Evolutionary conservation across 2,113 vertebrate genomes (phyloP).

Genomic region (Eonycteris spelaea): DNA sequence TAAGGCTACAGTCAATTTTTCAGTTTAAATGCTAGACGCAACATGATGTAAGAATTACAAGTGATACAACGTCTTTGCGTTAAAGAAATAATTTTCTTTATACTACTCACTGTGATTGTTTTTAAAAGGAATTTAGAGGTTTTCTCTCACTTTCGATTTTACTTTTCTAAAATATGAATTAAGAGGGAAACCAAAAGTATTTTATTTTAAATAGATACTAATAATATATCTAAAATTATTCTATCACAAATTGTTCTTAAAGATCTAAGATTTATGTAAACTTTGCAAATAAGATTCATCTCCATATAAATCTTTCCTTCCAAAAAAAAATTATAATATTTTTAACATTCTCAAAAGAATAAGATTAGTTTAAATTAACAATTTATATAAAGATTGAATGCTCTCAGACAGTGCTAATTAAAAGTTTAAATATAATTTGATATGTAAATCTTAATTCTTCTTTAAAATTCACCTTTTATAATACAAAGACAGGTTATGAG

Average conservation of each 20-base stretch:
- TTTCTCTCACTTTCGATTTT: constrained; percentile 15
- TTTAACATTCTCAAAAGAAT: neutral
- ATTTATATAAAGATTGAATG: neutral
- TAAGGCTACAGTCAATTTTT: neutral
- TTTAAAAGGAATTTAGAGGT: constrained; percentile 26
- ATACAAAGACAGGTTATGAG: neutral
- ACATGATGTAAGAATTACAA: neutral
- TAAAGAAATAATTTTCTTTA: neutral
- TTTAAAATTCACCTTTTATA: constrained; percentile 24
- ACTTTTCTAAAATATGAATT: constrained; percentile 22
- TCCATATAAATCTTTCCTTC: neutral
- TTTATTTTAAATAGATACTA: constrained; percentile 19
- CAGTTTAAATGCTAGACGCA: neutral
- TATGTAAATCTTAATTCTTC: neutral
- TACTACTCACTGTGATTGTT: neutral
- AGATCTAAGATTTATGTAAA: constrained; percentile 6
- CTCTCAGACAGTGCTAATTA: neutral
- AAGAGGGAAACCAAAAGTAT: constrained; percentile 10
- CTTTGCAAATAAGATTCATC: neutral
- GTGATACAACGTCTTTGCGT: neutral
- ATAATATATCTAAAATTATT: neutral
- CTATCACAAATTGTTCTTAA: constrained; percentile 3
- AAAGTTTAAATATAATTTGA: constrained; percentile 10
- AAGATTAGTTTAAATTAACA: neutral
- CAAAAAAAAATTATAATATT: neutral